Evolutionary conservation across 2,888 invertebrate species (phyloP), one percentile per base, ranked within the genome.

Genomic region (Terebella lapidaria): DNA sequence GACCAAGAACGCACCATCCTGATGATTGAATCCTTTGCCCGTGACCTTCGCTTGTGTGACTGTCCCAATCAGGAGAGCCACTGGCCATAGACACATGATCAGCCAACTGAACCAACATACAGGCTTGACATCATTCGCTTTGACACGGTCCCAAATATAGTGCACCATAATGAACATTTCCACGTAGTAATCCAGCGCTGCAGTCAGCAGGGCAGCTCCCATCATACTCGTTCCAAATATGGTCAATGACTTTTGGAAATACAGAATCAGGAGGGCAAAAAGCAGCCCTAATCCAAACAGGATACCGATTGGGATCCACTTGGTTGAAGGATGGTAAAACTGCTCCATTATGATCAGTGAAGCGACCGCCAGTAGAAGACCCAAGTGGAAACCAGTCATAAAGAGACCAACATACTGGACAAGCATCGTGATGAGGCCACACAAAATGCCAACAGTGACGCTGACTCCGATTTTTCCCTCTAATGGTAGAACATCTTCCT

Each of bases 361-460:
- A 2, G 71, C 71, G 1, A 74, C 70, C 28, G 74, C 81, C 25
- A 77, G 65, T 20, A 81, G 83, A 22, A 89, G 80, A 25, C 90
- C 90, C 0, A 89, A 87, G 76, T 89, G 89, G 71, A 90, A 86
- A 35, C 90, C 90, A 25, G 88, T 87, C 85, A 90, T 87, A 81
- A 90, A 90, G 59, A 91, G 85, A 3, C 90, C 90, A 45, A 90
- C 88, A 75, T 90, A 89, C 75, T 89, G 89, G 60, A 90, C 89
- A 72, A 90, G 83, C 88, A 89, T 89, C 15, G 89, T 90, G 74
- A 90, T 88, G 62, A 90, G 84, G 18, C 90, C 90, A 72, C 89
- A 88, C 47, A 90, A 82, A 25, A 90, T 81, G 15, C 90, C 90
- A 27, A 89, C 89, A 60, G 87, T 86, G 24, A 89, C 76, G 0